Base-by-base conservation (phyloP, 2,113 vertebrate genomes). In the Ictidomys tridecemlineatus region DNA sequence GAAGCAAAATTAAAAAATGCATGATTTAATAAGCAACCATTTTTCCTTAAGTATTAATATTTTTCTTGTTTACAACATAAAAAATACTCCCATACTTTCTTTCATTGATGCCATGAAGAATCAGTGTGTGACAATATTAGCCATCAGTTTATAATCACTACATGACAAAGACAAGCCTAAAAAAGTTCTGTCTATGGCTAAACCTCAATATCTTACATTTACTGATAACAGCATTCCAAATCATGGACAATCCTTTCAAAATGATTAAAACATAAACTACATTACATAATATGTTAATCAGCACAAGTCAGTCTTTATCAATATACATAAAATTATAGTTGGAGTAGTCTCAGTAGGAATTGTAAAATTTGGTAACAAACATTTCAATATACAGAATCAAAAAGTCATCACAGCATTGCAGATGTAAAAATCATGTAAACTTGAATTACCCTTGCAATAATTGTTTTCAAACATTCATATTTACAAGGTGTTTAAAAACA, bases 381-480 rank as follows among this genome's bases (percentile, higher is more conserved):
- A 82, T 92, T 80, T 77, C 39, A 85, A 30, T 42, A 86, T 39
- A 92, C 67, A 73, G 53, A 73, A 95, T 94, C 51, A 70, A 91
- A 89, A 92, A 80, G 65, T 42, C 42, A 93, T 74, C 85, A 86
- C 20, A 94, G 72, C 69, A 48, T n/a, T 84, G 73, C 63, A 89
- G 85, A 89, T 95, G 76, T 95, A 88, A 95, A 95, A 96, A 83
- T 69, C 85, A 89, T 79, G 96, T 97, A 97, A 97, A 98, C 95
- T 65, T 37, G 85, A 97, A 74, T 92, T 63, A 96, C 37, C 94
- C 76, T 97, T 74, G 72, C 89, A 65, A 17, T 80, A 53, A 88
- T 37, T 73, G 61, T 79, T 92, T 95, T 48, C 92, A 85, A 58
- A 94, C 61, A 67, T 85, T 94, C 65, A 53, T 96, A 97, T 96